phyloP scores from a whole-genome alignment of 1,140 invertebrate species.

The Amphibalanus amphitrite region DNA sequence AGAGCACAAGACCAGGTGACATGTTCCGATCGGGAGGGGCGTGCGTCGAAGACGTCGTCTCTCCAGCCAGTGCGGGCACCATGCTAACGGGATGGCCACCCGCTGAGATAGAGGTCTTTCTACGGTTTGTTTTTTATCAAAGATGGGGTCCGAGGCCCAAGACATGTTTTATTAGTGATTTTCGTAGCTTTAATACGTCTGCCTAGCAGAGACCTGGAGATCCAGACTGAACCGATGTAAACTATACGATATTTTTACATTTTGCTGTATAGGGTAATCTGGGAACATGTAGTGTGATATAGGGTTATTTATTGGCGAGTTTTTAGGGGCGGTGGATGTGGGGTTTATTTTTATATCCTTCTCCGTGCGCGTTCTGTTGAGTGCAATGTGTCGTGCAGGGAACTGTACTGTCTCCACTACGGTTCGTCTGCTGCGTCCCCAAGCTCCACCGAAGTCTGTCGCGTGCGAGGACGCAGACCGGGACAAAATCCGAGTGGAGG shows the following conservation, averaged over 20 bases:
- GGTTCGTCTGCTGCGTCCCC: neutral
- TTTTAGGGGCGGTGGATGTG: neutral
- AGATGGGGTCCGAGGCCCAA: neutral
- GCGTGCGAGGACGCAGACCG: too few relatives aligned
- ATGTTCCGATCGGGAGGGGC: neutral
- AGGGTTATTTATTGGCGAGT: neutral
- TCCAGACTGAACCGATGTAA: neutral
- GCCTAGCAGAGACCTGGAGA: neutral
- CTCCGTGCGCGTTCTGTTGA: neutral
- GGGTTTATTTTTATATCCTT: neutral
- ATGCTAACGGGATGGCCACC: neutral
- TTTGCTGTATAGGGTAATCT: neutral
- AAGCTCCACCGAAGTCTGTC: too few relatives aligned
- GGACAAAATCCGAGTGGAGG: too few relatives aligned
- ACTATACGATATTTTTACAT: constrained; percentile 1
- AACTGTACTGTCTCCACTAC: neutral
- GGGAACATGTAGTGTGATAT: constrained; percentile 1
- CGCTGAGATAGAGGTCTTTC: neutral
- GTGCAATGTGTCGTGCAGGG: neutral
- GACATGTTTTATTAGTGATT: constrained; percentile 1
- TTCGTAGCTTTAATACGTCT: constrained; percentile 1
- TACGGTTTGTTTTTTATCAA: constrained; percentile 2
- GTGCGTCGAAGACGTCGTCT: neutral
- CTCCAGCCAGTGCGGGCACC: neutral
- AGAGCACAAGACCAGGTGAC: neutral